Percentiles rank a stretch among this genome's conserved stretches.
These are phyloP conservation scores for Peromyscus eremicus DNA, from an alignment of 2,797 vertebrate genomes.

Conservation along the genomic window DNA sequence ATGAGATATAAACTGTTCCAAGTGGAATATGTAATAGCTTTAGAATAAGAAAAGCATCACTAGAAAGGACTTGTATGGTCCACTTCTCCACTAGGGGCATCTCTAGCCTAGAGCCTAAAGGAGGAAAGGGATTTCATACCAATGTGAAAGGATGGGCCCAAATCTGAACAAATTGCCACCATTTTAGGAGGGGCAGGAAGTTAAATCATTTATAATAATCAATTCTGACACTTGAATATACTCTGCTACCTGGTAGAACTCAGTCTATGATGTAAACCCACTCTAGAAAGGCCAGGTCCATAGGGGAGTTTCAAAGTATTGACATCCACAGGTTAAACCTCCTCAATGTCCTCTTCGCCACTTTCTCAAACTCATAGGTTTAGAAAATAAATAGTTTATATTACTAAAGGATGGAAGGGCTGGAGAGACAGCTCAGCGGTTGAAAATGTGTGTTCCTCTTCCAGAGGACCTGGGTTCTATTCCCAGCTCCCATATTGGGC, in stretches of 20 bases:
- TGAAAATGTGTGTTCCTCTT: neutral
- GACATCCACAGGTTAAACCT: neutral
- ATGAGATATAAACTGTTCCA: neutral
- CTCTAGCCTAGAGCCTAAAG: conserved; percentile 69
- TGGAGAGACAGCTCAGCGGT: too few relatives aligned
- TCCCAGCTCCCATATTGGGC: neutral
- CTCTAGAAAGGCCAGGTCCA: conserved; percentile 62
- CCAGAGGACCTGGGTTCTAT: neutral
- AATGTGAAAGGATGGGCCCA: conserved; percentile 89
- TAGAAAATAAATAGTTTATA: conserved; percentile 23
- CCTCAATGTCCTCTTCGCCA: neutral
- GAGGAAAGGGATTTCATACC: conserved; percentile 70
- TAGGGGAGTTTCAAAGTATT: conserved; percentile 22
- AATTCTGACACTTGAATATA: conserved; percentile 86
- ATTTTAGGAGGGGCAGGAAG: conserved; percentile 88
- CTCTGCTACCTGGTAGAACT: conserved; percentile 84
- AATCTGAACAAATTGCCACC: conserved; percentile 89
- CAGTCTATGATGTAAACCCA: conserved; percentile 88
- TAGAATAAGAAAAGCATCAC: neutral
- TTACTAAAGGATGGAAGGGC: neutral
- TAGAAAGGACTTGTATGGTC: conserved; percentile 53
- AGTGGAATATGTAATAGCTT: neutral
- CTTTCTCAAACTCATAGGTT: neutral
- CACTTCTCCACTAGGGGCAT: neutral
- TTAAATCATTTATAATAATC: conserved; percentile 89